Conservation (phyloP, 2,888 invertebrate species). For the Platycnemis pennipes region DNA sequence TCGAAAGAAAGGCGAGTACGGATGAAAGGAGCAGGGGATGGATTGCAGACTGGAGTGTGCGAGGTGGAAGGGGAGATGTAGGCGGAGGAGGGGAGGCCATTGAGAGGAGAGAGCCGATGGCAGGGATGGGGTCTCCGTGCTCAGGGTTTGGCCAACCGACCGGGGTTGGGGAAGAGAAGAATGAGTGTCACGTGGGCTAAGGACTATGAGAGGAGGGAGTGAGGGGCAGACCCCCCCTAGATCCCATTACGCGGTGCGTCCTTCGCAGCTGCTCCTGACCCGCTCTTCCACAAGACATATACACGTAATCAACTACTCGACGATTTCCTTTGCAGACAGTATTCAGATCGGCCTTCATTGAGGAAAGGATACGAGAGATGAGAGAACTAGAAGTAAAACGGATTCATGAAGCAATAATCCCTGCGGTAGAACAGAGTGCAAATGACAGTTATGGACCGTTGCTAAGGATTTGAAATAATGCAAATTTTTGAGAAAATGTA, state of each 20-base stretch:
- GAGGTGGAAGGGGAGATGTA: not conserved
- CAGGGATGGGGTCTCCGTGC: not conserved
- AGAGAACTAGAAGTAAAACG: not conserved
- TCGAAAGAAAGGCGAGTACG: constrained; percentile 38
- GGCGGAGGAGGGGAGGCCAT: not conserved
- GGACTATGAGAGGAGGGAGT: no score
- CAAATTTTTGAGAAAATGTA: no score
- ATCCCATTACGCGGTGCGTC: constrained; percentile 23
- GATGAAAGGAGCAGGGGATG: constrained; percentile 5
- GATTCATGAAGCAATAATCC: no score
- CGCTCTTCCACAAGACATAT: not conserved
- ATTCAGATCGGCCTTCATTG: not conserved
- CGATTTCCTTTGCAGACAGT: not conserved
- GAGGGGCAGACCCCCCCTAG: not conserved
- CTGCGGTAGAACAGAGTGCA: no score
- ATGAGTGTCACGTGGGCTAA: not conserved
- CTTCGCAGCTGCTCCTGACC: constrained; percentile 26
- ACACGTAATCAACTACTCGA: not conserved
- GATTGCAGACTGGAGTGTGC: not conserved
- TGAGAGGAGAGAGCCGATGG: constrained; percentile 3
- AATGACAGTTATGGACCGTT: no score
- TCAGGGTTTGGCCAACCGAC: no score
- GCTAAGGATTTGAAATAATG: no score
- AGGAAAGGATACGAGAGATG: not conserved
- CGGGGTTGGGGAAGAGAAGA: not conserved